A percentile compares a stretch with the other conserved stretches of the same genome.
Conservation (phyloP, 2,888 invertebrate species). For the Pseudococcus viburni region DNA sequence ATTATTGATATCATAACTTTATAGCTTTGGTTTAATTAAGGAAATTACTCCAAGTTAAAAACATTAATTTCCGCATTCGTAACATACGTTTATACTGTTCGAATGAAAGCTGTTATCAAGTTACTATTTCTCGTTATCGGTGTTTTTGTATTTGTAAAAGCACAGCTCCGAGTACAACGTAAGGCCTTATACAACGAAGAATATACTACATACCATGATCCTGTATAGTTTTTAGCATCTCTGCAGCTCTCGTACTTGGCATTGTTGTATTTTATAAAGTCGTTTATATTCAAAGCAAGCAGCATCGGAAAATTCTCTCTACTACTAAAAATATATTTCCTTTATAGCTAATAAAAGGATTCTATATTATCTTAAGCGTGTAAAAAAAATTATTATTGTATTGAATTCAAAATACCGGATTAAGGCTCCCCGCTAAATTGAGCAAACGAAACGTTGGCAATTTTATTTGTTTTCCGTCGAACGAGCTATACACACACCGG, state of each 20-base stretch:
- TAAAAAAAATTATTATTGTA: slow-evolving; percentile 52
- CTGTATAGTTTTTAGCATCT: slow-evolving; percentile 12
- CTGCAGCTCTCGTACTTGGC: not conserved
- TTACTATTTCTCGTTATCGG: slow-evolving; percentile 51
- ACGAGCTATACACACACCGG: not conserved
- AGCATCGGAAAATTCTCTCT: slow-evolving; percentile 33
- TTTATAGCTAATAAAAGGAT: slow-evolving; percentile 52
- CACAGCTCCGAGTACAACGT: not conserved
- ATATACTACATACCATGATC: not conserved
- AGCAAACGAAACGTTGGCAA: not conserved
- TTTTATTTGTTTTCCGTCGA: slow-evolving; percentile 12
- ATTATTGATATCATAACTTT: slow-evolving; percentile 57
- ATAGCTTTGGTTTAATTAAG: slow-evolving; percentile 57
- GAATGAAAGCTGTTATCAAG: slow-evolving; percentile 56
- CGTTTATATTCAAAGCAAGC: slow-evolving; percentile 53
- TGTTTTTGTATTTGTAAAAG: slow-evolving; percentile 12
- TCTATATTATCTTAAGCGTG: slow-evolving; percentile 45
- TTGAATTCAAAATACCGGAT: slow-evolving; percentile 51
- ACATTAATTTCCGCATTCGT: slow-evolving; percentile 52
- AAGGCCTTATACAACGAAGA: not conserved
- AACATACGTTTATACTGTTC: slow-evolving; percentile 57
- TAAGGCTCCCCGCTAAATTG: slow-evolving; percentile 27
- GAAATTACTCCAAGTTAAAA: slow-evolving; percentile 57
- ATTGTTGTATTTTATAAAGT: slow-evolving; percentile 22
- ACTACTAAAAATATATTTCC: slow-evolving; percentile 47